A percentile compares a stretch with the other conserved stretches of the same genome.
Evolutionary conservation across 2,797 vertebrate genomes (phyloP).

Genomic region (Poeciliopsis turneri): DNA sequence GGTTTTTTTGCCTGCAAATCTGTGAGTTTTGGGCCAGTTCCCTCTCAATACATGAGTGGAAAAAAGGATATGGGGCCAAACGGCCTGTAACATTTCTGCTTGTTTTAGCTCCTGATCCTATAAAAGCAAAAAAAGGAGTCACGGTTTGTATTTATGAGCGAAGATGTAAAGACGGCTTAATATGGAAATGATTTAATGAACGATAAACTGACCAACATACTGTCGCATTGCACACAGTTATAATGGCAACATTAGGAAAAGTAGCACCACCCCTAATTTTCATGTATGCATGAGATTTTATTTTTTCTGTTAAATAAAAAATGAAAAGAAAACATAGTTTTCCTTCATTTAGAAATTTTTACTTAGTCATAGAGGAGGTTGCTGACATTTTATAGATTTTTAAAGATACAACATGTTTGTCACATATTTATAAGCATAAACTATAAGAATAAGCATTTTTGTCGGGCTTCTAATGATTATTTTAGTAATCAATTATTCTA

Average conservation of each 20-base stretch:
- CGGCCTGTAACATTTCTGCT: conserved; percentile 74
- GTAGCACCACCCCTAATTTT: neutral
- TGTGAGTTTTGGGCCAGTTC: conserved; percentile 79
- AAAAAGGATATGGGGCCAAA: conserved; percentile 73
- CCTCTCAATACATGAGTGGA: conserved; percentile 74
- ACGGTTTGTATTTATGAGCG: conserved; percentile 75
- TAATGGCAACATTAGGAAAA: neutral
- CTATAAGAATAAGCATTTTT: neutral
- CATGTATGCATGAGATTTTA: neutral
- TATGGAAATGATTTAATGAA: conserved; percentile 58
- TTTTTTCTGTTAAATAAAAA: neutral
- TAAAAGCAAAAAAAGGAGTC: conserved; percentile 65
- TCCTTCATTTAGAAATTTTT: neutral
- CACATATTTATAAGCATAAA: neutral
- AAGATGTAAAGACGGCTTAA: conserved; percentile 62
- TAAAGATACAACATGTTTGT: neutral
- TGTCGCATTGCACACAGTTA: neutral
- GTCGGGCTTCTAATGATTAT: neutral
- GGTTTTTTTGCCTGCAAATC: conserved; percentile 69
- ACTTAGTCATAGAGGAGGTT: neutral
- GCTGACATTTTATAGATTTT: neutral
- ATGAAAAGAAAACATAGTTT: neutral
- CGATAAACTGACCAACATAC: neutral
- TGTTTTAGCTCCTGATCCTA: conserved; percentile 80
- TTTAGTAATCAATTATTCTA: no score